A percentile compares a stretch with the other conserved stretches of the same genome.
Conservation (phyloP, 2,113 vertebrate genomes). For the Redunca redunca region DNA sequence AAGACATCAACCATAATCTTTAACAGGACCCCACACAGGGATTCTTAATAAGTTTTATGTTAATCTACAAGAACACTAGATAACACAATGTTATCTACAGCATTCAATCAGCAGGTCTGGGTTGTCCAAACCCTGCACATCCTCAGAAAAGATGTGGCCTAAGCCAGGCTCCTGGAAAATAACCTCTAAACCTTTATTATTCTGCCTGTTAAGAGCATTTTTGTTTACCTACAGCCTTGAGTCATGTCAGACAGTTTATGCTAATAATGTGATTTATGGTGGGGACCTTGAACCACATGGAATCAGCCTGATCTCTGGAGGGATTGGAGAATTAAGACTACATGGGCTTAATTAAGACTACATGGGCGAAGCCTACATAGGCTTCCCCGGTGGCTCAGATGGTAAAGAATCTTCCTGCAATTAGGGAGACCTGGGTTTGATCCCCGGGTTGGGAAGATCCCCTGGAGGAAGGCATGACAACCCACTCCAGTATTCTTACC, state of each 20-base stretch:
- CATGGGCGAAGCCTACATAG: background rate
- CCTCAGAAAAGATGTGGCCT: background rate
- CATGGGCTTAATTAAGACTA: too few species aligned
- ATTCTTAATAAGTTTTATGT: background rate
- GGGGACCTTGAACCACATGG: background rate
- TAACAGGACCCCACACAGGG: background rate
- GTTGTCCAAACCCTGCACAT: background rate
- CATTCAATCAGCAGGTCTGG: background rate
- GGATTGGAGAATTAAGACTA: background rate
- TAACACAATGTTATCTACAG: background rate
- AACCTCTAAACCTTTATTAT: background rate
- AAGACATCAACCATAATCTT: background rate
- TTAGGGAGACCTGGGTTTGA: background rate
- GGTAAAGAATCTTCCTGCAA: background rate
- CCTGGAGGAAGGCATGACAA: background rate
- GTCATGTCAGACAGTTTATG: background rate
- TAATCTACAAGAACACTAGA: background rate
- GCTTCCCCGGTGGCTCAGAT: background rate
- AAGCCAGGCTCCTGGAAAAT: background rate
- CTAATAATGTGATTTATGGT: background rate
- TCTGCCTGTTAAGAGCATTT: background rate
- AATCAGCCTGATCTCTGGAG: background rate
- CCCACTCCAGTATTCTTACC: background rate
- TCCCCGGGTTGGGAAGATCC: background rate
- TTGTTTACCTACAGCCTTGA: background rate